Evolutionary conservation across 2,888 invertebrate species (phyloP).

Genomic region (Arrhopalites spinosus): DNA sequence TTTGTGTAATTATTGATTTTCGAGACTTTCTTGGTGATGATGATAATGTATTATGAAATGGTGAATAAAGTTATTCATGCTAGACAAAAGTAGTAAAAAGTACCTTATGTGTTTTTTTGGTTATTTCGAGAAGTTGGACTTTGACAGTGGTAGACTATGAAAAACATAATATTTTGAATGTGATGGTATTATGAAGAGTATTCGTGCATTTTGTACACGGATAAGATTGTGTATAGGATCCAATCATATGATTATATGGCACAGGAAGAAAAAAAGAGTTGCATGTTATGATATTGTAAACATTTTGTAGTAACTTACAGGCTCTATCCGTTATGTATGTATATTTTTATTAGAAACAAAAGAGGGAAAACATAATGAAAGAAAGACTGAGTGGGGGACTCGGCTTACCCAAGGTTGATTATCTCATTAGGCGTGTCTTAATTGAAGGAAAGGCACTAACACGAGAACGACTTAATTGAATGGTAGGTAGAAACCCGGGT

Average conservation of each 20-base stretch:
- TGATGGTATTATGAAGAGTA: too few relatives aligned
- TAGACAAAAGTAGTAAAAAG: background rate
- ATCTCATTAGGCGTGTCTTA: slow-evolving; percentile 56
- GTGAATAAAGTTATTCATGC: slow-evolving; percentile 11
- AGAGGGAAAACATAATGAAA: slow-evolving; percentile 8
- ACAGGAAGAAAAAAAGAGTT: slow-evolving; percentile 3
- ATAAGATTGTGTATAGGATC: too few relatives aligned
- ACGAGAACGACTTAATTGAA: slow-evolving; percentile 56
- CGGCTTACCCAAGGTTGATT: slow-evolving; percentile 37
- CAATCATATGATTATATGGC: too few relatives aligned
- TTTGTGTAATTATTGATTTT: too few relatives aligned
- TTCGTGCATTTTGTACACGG: too few relatives aligned
- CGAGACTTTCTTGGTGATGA: background rate
- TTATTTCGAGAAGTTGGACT: background rate
- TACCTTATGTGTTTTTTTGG: background rate
- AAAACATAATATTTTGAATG: too few relatives aligned
- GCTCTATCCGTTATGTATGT: background rate
- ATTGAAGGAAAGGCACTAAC: slow-evolving; percentile 46
- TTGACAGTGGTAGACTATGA: background rate
- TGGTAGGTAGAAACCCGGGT: slow-evolving; percentile 46
- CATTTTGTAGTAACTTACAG: slow-evolving; percentile 27
- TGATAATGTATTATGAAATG: slow-evolving; percentile 2
- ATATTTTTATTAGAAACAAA: slow-evolving; percentile 19
- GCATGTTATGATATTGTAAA: slow-evolving; percentile 49
- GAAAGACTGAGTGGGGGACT: slow-evolving; percentile 6